Evolutionary conservation across 2,113 vertebrate genomes (phyloP).

Genomic region (Megaceryle torquata): DNA sequence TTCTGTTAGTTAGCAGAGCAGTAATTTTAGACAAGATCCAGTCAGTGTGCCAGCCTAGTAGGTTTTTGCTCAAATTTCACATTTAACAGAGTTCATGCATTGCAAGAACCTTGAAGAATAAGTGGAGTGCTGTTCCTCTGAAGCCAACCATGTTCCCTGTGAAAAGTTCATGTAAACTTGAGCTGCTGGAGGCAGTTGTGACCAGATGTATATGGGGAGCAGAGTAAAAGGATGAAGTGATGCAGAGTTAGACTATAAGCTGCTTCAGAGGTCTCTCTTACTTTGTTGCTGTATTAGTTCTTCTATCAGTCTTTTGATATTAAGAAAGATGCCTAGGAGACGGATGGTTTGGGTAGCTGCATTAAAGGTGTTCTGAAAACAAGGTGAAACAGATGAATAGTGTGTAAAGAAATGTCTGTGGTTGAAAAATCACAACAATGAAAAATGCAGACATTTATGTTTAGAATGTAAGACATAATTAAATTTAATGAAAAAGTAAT

Average conservation of each 20-base stretch:
- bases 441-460: background rate
- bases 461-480: background rate
- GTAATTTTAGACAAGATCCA: background rate
- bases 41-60: background rate
- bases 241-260: background rate
- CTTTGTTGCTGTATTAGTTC: background rate
- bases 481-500: background rate
- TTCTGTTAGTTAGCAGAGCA: background rate
- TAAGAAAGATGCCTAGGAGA: background rate
- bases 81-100: background rate
- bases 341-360: background rate
- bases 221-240: background rate
- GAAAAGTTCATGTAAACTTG: background rate
- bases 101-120: background rate
- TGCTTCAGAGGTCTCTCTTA: background rate
- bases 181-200: background rate
- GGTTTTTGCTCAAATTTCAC: background rate
- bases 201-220: background rate
- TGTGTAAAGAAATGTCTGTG: background rate
- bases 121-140: background rate
- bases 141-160: background rate
- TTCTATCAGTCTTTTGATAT: background rate
- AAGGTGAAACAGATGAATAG: background rate
- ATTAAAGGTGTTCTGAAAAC: background rate
- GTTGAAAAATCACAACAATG: background rate